Percentiles rank a stretch among this genome's conserved stretches.
phyloP scores from a whole-genome alignment of 2,888 invertebrate species.

The Nomada ruficornis region DNA sequence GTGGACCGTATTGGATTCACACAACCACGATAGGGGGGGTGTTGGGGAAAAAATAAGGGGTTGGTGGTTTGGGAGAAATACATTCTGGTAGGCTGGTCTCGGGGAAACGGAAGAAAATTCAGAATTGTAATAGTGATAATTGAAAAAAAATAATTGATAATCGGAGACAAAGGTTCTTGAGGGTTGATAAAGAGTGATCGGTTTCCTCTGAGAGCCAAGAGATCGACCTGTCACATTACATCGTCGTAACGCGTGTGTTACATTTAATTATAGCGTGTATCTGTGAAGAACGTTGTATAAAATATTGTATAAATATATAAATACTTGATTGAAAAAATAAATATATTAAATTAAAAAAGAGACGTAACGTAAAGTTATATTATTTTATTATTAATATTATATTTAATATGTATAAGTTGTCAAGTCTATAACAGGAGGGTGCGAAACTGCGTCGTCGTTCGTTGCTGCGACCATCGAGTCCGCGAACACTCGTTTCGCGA shows the following conservation, averaged over 20 bases:
- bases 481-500: neutral
- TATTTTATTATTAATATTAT: conserved; percentile 78
- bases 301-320: conserved; percentile 84
- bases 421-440: conserved; percentile 80
- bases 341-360: conserved; percentile 84
- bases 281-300: conserved; percentile 83
- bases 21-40: no score
- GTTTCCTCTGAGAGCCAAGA: conserved; percentile 82
- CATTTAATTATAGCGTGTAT: conserved; percentile 65
- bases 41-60: conserved; percentile 7
- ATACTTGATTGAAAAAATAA: conserved; percentile 84
- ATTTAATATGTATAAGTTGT: conserved; percentile 70
- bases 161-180: conserved; percentile 29
- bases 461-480: conserved; percentile 44
- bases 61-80: conserved; percentile 9
- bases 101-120: conserved; percentile 44
- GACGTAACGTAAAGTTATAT: conserved; percentile 81
- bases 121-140: neutral
- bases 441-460: conserved; percentile 56
- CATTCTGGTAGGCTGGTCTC: conserved; percentile 36
- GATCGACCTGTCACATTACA: conserved; percentile 79
- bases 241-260: conserved; percentile 61
- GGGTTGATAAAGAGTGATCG: conserved; percentile 59
- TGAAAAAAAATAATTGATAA: neutral
- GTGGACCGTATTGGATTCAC: no score